Evolutionary conservation across 92 coral and sea anemone genomes (phyloP), one percentile per base, ranked within the genome.

Genomic region (Epizoanthus stellaris): DNA sequence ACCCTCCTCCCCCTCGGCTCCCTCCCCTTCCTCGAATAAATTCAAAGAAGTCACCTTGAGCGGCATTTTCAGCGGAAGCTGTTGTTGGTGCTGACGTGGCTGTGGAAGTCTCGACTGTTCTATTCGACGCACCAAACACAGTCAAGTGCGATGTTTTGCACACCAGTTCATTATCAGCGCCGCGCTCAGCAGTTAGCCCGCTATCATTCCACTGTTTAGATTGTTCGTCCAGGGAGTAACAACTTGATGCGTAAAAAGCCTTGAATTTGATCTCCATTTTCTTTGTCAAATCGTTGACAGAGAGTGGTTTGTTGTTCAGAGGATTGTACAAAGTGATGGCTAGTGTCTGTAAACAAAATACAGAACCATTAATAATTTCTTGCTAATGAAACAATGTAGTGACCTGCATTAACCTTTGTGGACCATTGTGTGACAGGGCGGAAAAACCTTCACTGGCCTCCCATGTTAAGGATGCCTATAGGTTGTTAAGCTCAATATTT

Each of bases 121-220:
- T 79, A 59, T 43, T 79, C 3, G 83, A 79, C n/a, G 60, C 83
- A 1, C 83, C 83, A 79, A 79, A 79, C 21, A 79, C 83, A 79
- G 83, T 79, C 60, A 79, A 62, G 83, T 79, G 83, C 3, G 83
- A 62, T 9, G 83, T 62, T 14, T 79, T 43, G 49, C 83, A 79
- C 10, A 3, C 3, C 38, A 79, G 17, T 20, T 21, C 61, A 43
- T 34, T 39, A 56, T 14, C 53, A 43, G 61, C 13, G 3, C 83
- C 11, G 1, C 2, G 2, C n/a, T 39, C 72, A 61, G 72, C 60
- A 21, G 67, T 67, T 59, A 79, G 14, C 8, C 83, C 83, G 39
- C 40, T 13, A 3, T 4, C 14, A 19, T 79, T 70, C 83, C 83
- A 79, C 45, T 42, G 72, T 21, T 43, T 79, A 10, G 71, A 19